A percentile compares a stretch with the other conserved stretches of the same genome.
Evolutionary conservation across 2,888 invertebrate species (phyloP).

Genomic region (Boloria selene): DNA sequence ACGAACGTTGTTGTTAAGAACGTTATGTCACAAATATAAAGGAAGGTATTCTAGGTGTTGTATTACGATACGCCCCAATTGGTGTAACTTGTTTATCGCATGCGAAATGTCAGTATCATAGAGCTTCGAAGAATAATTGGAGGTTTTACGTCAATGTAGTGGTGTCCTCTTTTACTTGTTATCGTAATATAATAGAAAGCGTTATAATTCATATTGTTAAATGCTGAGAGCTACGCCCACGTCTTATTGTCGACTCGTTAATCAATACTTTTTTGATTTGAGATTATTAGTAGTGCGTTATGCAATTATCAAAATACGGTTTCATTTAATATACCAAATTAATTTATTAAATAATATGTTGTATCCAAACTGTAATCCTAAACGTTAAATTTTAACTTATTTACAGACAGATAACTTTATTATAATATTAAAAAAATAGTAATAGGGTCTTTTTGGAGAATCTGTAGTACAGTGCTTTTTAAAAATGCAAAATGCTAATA

Average conservation of each 20-base stretch:
- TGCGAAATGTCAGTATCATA: slow-evolving; percentile 15
- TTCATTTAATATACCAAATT: no score
- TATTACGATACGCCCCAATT: slow-evolving; percentile 12
- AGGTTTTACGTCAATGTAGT: slow-evolving; percentile 18
- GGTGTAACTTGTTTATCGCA: slow-evolving; percentile 14
- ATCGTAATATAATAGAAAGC: slow-evolving; percentile 12
- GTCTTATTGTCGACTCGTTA: slow-evolving; percentile 1
- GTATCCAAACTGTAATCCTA: no score
- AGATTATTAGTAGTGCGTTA: no score
- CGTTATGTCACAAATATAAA: slow-evolving; percentile 9
- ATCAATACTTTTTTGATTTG: background rate
- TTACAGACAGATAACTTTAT: no score
- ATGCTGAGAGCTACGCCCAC: slow-evolving; percentile 5
- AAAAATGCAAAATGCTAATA: background rate
- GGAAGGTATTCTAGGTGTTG: background rate
- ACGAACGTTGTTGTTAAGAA: slow-evolving; percentile 4
- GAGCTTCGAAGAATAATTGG: slow-evolving; percentile 10
- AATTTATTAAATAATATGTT: no score
- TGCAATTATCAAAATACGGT: no score
- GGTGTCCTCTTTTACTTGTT: slow-evolving; percentile 13
- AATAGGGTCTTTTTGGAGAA: no score
- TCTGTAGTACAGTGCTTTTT: background rate
- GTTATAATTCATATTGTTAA: slow-evolving; percentile 9
- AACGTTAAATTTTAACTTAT: no score
- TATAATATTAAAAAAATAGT: no score